These are phyloP conservation scores for Dioctria rufipes DNA, from an alignment of 2,888 invertebrate species.

Conservation along the genomic window DNA sequence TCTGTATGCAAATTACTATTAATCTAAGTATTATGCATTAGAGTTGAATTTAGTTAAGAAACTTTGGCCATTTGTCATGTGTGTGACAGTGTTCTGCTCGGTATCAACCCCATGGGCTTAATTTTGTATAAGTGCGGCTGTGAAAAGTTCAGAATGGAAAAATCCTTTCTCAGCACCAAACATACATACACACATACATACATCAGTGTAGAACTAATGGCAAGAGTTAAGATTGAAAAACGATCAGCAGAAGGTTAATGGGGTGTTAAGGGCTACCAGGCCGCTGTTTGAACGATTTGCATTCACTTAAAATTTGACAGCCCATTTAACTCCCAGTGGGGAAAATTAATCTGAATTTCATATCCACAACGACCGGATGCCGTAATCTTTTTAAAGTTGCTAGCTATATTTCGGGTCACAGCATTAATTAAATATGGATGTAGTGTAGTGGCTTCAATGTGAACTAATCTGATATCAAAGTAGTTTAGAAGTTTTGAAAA, in stretches of 20 bases:
- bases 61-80: conserved; percentile 21
- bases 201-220: not conserved
- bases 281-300: conserved; percentile 3
- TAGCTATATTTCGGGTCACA: no score
- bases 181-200: no score
- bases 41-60: conserved; percentile 18
- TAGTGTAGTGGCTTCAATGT: no score
- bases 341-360: not conserved
- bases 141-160: not conserved
- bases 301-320: conserved; percentile 22
- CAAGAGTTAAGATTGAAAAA: conserved; percentile 14
- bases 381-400: no score
- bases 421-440: no score
- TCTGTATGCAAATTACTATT: conserved; percentile 25
- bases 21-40: conserved; percentile 22
- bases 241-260: conserved; percentile 13
- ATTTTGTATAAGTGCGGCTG: not conserved
- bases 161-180: not conserved
- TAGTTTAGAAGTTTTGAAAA: no score
- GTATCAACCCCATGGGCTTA: conserved; percentile 1
- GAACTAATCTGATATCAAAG: no score
- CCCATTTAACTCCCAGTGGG: conserved; percentile 1
- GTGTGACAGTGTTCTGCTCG: conserved; percentile 6
- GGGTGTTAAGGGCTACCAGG: conserved; percentile 13
- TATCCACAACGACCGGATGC: not conserved